Base-by-base conservation (phyloP, 2,797 vertebrate species). In the Carduelis carduelis region DNA sequence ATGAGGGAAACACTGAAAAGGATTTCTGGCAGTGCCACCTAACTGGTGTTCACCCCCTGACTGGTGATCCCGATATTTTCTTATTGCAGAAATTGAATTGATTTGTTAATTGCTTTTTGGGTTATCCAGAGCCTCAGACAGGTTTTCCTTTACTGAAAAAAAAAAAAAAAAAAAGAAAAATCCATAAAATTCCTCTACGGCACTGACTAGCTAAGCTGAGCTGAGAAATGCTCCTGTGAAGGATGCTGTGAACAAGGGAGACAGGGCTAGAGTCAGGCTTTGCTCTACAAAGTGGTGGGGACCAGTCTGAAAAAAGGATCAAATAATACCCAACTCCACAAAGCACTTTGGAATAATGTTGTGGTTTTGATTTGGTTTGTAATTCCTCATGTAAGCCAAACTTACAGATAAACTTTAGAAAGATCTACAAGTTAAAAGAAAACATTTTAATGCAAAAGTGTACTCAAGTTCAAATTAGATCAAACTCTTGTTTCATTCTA, bases 241-340 rank as follows among this genome's bases (percentile, higher is more conserved):
- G 20, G 47, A 35, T 64, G 39, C 11, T 74, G 41, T 83, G 84
- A 57, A 41, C 49, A 60, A 65, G 24, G 35, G 32, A 72, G 22
- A 19, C 0, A 5, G 27, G 34, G 53, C 21, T 65, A 27, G 47
- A 89, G 55, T 77, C 61, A 49, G 30, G 20, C 41, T 77, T 49
- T 1, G 6, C 24, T 39, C 43, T 66, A 13, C 2, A 1, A n/a
- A 64, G 57, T 0, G 0, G 26, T 37, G 52, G 17, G 30, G 55
- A 65, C 35, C 44, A 68, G 24, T 49, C 55, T 6, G 16, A 78
- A 81, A 89, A 86, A 85, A 14, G 7, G 68, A 46, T 79, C 44
- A 50, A 89, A 68, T 68, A 65, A 68, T 64, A 70, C 15, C 28
- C 37, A 56, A 26, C 30, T 92, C 57, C 37, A 35, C 65, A 46